Percentiles rank a stretch among this genome's conserved stretches.
Evolutionary conservation across 2,888 invertebrate species (phyloP).

Genomic region (Auanema freiburgensis): DNA sequence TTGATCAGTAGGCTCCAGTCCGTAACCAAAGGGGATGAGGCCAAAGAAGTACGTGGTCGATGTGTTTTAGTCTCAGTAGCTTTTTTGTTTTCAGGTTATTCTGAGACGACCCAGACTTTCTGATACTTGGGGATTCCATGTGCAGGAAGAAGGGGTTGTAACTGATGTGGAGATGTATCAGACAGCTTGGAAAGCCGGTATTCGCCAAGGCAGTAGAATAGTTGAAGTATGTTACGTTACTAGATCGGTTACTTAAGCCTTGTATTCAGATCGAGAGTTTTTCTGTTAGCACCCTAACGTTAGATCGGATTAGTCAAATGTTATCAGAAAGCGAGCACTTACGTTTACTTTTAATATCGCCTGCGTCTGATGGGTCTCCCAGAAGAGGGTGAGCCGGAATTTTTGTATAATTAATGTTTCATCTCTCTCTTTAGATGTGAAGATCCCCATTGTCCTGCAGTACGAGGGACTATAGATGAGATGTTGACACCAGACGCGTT

Average conservation of each 20-base stretch:
- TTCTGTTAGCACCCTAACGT: constrained; percentile 50
- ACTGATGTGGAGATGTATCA: constrained; percentile 81
- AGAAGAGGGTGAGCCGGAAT: constrained; percentile 39
- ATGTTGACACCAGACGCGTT: constrained; percentile 61
- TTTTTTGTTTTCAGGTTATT: constrained; percentile 32
- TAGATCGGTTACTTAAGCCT: neutral
- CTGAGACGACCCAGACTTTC: constrained; percentile 47
- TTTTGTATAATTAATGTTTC: neutral
- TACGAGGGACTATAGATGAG: constrained; percentile 53
- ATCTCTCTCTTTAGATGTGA: constrained; percentile 31
- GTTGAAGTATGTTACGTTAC: constrained; percentile 74
- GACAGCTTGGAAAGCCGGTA: constrained; percentile 75
- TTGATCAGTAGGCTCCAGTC: constrained; percentile 79
- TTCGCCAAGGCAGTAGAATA: constrained; percentile 83
- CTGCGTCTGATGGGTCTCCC: constrained; percentile 57
- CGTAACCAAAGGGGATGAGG: constrained; percentile 74
- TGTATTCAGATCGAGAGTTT: constrained; percentile 45
- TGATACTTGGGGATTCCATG: constrained; percentile 60
- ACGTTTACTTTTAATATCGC: constrained; percentile 54
- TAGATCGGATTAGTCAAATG: constrained; percentile 54
- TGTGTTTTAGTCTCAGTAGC: neutral
- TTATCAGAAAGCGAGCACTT: constrained; percentile 50
- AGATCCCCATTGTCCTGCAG: constrained; percentile 59
- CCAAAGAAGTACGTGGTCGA: constrained; percentile 74
- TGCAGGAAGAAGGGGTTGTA: constrained; percentile 75